Percentiles rank a stretch among this genome's conserved stretches.
These are phyloP conservation scores for Stictocephala bisonia DNA, from an alignment of 2,888 invertebrate species.

Conservation along the genomic window DNA sequence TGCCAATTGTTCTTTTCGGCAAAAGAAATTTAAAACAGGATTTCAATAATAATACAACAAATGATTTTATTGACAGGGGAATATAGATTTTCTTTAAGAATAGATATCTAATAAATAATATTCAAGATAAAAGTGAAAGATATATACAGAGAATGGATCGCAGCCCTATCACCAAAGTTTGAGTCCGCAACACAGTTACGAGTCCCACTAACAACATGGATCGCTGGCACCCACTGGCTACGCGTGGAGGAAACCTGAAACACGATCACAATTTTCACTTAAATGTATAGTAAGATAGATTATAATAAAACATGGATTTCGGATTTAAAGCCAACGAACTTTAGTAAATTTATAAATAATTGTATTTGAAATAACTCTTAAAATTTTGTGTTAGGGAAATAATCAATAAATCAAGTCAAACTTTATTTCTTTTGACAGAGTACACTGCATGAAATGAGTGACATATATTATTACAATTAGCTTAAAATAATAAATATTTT, in stretches of 20 bases:
- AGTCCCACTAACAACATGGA: constrained; percentile 23
- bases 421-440: too few species aligned
- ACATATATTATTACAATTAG: too few species aligned
- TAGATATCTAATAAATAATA: constrained; percentile 40
- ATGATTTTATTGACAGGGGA: constrained; percentile 17
- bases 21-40: not conserved
- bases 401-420: too few species aligned
- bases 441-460: too few species aligned
- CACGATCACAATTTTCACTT: too few species aligned
- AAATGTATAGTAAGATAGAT: too few species aligned
- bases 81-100: constrained; percentile 14
- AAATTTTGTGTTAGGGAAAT: too few species aligned
- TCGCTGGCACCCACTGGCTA: constrained; percentile 36
- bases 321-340: too few species aligned
- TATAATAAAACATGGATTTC: too few species aligned
- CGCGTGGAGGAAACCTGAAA: constrained; percentile 38
- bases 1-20: not conserved
- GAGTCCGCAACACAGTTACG: constrained; percentile 40
- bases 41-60: constrained; percentile 4
- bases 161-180: constrained; percentile 44
- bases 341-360: too few species aligned
- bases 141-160: constrained; percentile 38
- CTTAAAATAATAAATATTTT: too few species aligned
- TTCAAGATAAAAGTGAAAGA: constrained; percentile 39
- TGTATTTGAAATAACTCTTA: too few species aligned